A percentile compares a stretch with the other conserved stretches of the same genome.
These are phyloP conservation scores for Urechis unicinctus DNA, from an alignment of 2,888 invertebrate genomes.

Conservation along the genomic window DNA sequence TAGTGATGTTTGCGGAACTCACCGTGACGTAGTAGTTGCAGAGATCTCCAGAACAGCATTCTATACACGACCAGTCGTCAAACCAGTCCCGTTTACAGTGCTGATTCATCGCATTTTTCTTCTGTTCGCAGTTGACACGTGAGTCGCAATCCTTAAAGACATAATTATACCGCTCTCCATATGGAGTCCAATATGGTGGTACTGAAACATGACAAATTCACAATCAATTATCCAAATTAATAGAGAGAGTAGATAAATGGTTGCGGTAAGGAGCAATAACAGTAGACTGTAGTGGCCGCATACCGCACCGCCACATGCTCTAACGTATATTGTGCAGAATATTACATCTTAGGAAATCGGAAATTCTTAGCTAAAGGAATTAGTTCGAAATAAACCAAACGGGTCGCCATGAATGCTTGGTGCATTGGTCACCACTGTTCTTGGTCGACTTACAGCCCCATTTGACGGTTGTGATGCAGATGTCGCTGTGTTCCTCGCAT, in stretches of 20 bases:
- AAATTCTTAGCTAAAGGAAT: too few species aligned
- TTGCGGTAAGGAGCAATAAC: neutral
- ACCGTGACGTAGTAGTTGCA: conserved; percentile 94
- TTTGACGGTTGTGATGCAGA: conserved; percentile 79
- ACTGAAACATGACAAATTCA: conserved; percentile 47
- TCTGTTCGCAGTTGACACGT: conserved; percentile 69
- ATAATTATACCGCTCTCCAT: conserved; percentile 86
- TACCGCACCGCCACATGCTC: too few species aligned
- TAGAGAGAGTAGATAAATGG: neutral
- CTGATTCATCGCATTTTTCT: conserved; percentile 56
- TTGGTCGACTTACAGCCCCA: conserved; percentile 71
- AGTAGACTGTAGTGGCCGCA: neutral
- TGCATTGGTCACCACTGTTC: too few species aligned
- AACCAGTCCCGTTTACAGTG: conserved; percentile 59
- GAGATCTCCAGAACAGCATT: conserved; percentile 90
- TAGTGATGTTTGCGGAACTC: conserved; percentile 59
- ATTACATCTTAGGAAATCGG: too few species aligned
- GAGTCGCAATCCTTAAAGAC: conserved; percentile 85
- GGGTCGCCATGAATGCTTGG: too few species aligned
- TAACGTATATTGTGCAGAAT: too few species aligned
- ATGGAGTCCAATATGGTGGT: conserved; percentile 90
- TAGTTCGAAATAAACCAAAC: too few species aligned
- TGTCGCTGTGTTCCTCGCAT: conserved; percentile 75
- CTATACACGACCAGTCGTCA: conserved; percentile 92
- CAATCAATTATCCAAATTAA: neutral